Evolutionary conservation across 2,113 vertebrate species (phyloP), one percentile per base, ranked within the genome.

Genomic region (Tichodroma muraria): DNA sequence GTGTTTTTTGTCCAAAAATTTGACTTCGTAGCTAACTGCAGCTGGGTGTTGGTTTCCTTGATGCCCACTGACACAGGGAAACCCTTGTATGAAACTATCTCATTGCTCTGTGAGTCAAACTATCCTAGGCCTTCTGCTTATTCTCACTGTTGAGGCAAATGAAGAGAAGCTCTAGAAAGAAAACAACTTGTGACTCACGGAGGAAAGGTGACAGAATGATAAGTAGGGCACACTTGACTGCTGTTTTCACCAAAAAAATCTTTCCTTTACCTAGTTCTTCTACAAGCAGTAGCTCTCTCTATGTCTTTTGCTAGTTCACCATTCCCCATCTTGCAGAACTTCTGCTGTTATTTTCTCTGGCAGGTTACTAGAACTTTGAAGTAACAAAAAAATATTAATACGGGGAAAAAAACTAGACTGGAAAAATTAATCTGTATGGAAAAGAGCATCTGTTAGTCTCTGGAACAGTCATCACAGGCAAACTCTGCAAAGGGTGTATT

Each of bases 301-400:
- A 0, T 31, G 33, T 61, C 47, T 16, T 79, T 91, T 87, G 60
- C 73, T 61, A 82, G 53, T 66, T 94, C 40, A 77, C 33, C 16
- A 50, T 85, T 81, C 84, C 89, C 31, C 33, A 31, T 20, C 54
- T 76, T 80, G 37, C 61, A 91, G 66, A 91, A 79, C 12, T 80
- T 65, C 45, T 76, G 37, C 23, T 76, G 31, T 61, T 95, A n/a
- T 96, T 96, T 96, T 82, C 66, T 91, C 85, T 96, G 90, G 95
- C 90, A 91, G 10, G 18, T 88, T 60, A 64, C 22, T 75, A 64
- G 19, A 89, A 27, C 15, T 24, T 60, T 71, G 44, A 24, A 95
- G 65, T 56, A 69, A 80, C 31, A 40, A 79, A 68, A 76, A 78
- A 73, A 77, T 40, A 40, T 2, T 57, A 83, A 68, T 44, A 33